phyloP scores from a whole-genome alignment of 1,140 invertebrate genomes.

The Drosophila auraria region DNA sequence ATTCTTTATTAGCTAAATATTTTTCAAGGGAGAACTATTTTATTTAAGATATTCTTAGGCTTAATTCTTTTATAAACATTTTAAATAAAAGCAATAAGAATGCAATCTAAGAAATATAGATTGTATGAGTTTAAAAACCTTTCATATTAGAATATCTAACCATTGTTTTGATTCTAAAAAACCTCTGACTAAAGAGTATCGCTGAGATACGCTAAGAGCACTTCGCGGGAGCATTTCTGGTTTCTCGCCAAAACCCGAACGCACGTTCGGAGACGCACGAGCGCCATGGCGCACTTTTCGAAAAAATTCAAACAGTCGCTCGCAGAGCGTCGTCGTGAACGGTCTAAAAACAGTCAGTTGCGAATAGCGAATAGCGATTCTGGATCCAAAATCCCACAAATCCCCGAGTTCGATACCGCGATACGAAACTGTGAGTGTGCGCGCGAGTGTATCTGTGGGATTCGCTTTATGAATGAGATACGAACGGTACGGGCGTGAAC shows the following conservation, averaged over 20 bases:
- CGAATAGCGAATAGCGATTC: conserved; percentile 5
- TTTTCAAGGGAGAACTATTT: no score
- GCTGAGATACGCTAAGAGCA: neutral
- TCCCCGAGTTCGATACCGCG: conserved; percentile 14
- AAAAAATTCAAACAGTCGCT: conserved; percentile 14
- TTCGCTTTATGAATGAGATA: conserved; percentile 73
- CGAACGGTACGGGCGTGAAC: conserved; percentile 65
- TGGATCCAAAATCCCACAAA: conserved; percentile 6
- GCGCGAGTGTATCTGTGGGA: conserved; percentile 43
- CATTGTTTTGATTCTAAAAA: conserved; percentile 17
- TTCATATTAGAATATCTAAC: neutral
- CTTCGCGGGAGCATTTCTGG: neutral
- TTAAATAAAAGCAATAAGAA: neutral
- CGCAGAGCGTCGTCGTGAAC: conserved; percentile 20
- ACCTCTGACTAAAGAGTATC: neutral
- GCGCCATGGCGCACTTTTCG: conserved; percentile 11
- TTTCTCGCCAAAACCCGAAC: conserved; percentile 6
- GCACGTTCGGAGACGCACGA: neutral
- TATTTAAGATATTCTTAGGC: no score
- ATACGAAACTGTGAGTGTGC: conserved; percentile 45
- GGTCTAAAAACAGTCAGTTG: conserved; percentile 9
- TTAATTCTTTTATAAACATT: no score
- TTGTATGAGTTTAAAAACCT: neutral
- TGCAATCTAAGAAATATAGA: neutral
- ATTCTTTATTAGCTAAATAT: no score